Percentiles rank a stretch among this genome's conserved stretches.
Conservation (phyloP, 2,113 vertebrate species). For the Colistium nudipinnis region DNA sequence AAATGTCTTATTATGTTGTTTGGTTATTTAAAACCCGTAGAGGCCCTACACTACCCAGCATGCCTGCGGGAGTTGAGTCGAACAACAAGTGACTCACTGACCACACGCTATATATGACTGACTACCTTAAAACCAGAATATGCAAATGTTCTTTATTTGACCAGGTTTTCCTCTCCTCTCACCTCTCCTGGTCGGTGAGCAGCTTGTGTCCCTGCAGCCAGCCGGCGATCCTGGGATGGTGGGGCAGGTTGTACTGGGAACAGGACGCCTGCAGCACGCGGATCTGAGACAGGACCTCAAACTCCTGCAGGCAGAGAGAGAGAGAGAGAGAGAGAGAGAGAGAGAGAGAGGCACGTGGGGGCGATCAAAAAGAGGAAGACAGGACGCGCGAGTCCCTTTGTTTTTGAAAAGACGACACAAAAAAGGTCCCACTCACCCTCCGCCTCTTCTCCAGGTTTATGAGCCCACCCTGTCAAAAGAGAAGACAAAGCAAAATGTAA, state of each 20-base stretch:
- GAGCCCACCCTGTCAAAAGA: slow-evolving; percentile 82
- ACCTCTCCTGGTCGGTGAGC: slow-evolving; percentile 90
- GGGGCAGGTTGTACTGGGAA: slow-evolving; percentile 77
- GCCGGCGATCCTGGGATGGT: slow-evolving; percentile 68
- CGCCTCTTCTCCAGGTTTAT: slow-evolving; percentile 93
- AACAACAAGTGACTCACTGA: not conserved
- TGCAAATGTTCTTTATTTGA: not conserved
- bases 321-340: not conserved
- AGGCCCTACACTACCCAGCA: too few species aligned
- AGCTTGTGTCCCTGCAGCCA: slow-evolving; percentile 79
- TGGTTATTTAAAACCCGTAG: too few species aligned
- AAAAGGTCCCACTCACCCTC: slow-evolving; percentile 82
- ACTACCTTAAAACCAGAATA: slow-evolving; percentile 5
- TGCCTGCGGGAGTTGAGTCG: not conserved
- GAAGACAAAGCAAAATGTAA: not conserved
- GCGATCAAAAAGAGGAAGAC: too few species aligned
- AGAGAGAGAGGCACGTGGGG: too few species aligned
- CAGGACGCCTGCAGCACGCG: slow-evolving; percentile 86
- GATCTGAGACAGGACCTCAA: slow-evolving; percentile 87
- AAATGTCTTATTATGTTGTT: too few species aligned
- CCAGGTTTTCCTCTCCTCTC: slow-evolving; percentile 8
- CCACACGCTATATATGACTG: not conserved
- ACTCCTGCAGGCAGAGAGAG: slow-evolving; percentile 79
- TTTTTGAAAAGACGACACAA: slow-evolving; percentile 9
- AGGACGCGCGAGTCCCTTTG: not conserved